Evolutionary conservation across 2,888 invertebrate species (phyloP), one percentile per base, ranked within the genome.

Genomic region (Odontocerum albicorne): DNA sequence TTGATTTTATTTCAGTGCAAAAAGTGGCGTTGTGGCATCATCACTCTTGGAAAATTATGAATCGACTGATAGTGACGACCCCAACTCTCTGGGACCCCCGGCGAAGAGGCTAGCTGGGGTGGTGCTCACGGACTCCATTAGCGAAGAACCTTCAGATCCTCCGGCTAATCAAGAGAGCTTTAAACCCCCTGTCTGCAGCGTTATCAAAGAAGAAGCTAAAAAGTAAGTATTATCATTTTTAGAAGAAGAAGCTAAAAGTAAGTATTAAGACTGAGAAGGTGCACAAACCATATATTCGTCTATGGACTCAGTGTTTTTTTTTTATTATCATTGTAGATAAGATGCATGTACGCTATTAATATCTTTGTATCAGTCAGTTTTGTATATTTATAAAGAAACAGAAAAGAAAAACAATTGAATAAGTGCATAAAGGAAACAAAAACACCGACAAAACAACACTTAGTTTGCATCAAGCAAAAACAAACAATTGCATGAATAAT

Each of bases 1-100:
- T 51, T 43, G 15, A n/a, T n/a, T n/a, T n/a, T n/a, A n/a, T n/a
- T n/a, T n/a, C 64, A 90, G 88, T 66, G 80, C 80, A 59, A 73
- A 78, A 63, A 87, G 85, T 13, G 81, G 82, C 12, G 72, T 77
- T 64, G 72, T 89, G 45, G 90, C 89, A 2, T 88, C 86, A 8
- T 82, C 84, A 66, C 90, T 90, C 66, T 75, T 88, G 51, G 81
- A 82, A 7, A 63, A 66, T 1, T 73, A 75, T 16, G 56, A 53
- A 62, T 62, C 65, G 10, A 60, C 67, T 31, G 64, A 63, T 46
- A 55, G 46, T 21, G 55, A 54, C 1, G 64, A 65, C 50, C 59
- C 56, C 1, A 47, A 47, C 56, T 38, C 61, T 59, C 0, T 66
- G 66, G 65, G 64, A 33, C 71, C 79, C 1, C 65, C 73, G 4